Percentiles rank a stretch among this genome's conserved stretches.
These are phyloP conservation scores for Galeopterus variegatus DNA, from an alignment of 2,113 vertebrate genomes.

Conservation along the genomic window DNA sequence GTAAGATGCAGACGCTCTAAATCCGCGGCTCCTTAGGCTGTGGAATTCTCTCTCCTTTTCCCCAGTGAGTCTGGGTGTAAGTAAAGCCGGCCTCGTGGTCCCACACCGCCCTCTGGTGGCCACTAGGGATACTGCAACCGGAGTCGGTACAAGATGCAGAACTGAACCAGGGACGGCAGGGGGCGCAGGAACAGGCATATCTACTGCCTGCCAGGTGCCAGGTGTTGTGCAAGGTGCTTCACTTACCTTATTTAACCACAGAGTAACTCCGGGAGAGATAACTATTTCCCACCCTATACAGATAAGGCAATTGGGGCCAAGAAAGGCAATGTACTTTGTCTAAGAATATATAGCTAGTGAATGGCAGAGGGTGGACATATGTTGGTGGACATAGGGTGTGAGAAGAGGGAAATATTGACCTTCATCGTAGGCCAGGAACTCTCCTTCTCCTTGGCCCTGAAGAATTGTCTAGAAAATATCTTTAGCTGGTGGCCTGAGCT, in stretches of 20 bases:
- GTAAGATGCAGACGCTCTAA: background rate
- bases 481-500: background rate
- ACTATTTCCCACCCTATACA: background rate
- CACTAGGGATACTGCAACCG: background rate
- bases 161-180: background rate
- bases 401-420: background rate
- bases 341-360: background rate
- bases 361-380: background rate
- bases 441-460: background rate
- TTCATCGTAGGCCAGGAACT: background rate
- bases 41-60: background rate
- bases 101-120: constrained; percentile 46
- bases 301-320: background rate
- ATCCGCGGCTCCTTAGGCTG: rapidly evolving
- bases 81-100: background rate
- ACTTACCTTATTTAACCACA: background rate
- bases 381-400: background rate
- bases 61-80: background rate
- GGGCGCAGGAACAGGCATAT: background rate
- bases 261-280: background rate
- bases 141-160: background rate
- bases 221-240: background rate
- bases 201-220: background rate
- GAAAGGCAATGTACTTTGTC: background rate
- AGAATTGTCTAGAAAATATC: background rate